Evolutionary conservation across 2,113 vertebrate species (phyloP).

Genomic region (Columbina picui): DNA sequence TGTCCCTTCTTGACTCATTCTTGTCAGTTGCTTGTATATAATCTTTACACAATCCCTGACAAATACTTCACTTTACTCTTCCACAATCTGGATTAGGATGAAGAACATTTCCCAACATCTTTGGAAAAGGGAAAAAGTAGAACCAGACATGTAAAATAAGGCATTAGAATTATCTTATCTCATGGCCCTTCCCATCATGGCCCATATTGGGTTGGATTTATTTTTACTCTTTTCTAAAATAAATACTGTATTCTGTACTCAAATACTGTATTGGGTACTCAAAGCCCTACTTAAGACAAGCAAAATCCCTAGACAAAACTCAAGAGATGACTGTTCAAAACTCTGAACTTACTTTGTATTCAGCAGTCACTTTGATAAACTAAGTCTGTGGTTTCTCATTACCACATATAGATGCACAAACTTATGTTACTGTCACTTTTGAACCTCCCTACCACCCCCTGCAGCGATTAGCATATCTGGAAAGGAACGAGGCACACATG

Average conservation of each 20-base stretch:
- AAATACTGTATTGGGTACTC: conserved; percentile 35
- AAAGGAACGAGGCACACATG: accelerated
- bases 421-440: conserved; percentile 23
- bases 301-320: conserved; percentile 59
- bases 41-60: background rate
- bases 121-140: background rate
- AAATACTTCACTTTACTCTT: background rate
- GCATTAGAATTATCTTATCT: background rate
- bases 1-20: background rate
- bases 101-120: background rate
- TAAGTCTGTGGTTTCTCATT: conserved; percentile 66
- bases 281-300: conserved; percentile 42
- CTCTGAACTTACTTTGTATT: conserved; percentile 53
- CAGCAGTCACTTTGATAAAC: conserved; percentile 51
- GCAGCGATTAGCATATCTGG: background rate
- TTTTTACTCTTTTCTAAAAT: background rate
- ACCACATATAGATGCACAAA: conserved; percentile 43
- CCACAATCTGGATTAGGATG: background rate
- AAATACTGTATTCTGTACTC: background rate
- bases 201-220: background rate
- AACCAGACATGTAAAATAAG: background rate
- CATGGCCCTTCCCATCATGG: background rate
- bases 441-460: conserved; percentile 34
- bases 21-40: background rate
- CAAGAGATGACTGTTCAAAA: conserved; percentile 41